Conservation (phyloP, 2,113 vertebrate species). For the Gobio gobio region DNA sequence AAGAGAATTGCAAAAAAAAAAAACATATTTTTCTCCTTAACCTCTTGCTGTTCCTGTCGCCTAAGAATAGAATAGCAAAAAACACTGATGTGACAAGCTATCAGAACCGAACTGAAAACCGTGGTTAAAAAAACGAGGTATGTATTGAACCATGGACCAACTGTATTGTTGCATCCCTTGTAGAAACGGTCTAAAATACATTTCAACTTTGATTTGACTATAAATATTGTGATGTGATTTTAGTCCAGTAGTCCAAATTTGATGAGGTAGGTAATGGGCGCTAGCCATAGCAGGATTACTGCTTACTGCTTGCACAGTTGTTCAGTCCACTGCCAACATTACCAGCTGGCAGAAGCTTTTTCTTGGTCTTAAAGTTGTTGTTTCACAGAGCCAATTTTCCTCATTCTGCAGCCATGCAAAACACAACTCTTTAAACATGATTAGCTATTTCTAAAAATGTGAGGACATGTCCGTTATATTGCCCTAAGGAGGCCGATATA, state of each 20-base stretch:
- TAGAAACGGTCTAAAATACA: neutral
- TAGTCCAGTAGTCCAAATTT: neutral
- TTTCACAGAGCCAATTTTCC: conserved; percentile 6
- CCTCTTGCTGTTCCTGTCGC: too few relatives aligned
- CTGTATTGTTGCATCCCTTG: too few relatives aligned
- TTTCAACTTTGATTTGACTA: neutral
- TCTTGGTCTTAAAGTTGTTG: conserved; percentile 22
- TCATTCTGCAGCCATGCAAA: conserved; percentile 3
- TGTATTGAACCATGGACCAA: too few relatives aligned
- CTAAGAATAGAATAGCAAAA: too few relatives aligned
- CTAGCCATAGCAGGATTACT: conserved; percentile 7
- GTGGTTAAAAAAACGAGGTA: too few relatives aligned
- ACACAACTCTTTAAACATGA: conserved; percentile 9
- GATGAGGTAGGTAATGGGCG: neutral
- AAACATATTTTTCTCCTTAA: too few relatives aligned
- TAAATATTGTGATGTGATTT: neutral
- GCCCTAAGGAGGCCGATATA: neutral
- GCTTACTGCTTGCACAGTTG: conserved; percentile 27
- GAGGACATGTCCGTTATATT: conserved; percentile 1
- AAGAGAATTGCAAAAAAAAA: too few relatives aligned
- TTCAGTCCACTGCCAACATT: conserved; percentile 8
- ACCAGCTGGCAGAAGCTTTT: conserved; percentile 21
- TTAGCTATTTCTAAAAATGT: neutral
- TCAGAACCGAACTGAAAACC: too few relatives aligned
- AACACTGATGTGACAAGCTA: too few relatives aligned